These are phyloP conservation scores for Dendrolimus houi DNA, from an alignment of 2,888 invertebrate species.

Conservation along the genomic window DNA sequence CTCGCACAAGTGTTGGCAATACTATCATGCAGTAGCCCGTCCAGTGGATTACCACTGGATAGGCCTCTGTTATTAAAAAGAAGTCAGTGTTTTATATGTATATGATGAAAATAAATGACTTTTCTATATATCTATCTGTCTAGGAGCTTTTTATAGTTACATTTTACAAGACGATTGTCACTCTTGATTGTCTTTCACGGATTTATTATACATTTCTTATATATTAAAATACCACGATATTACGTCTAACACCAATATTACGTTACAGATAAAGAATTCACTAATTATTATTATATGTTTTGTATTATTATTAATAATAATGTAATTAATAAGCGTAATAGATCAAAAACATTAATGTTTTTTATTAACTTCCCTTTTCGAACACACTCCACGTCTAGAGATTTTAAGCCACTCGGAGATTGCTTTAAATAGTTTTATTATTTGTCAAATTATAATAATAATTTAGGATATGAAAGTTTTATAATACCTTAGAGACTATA, in stretches of 20 bases:
- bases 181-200: too few relatives aligned
- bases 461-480: not conserved
- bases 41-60: too few relatives aligned
- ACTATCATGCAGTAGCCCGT: too few relatives aligned
- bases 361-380: slow-evolving; percentile 18
- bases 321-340: slow-evolving; percentile 76
- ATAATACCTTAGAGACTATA: not conserved
- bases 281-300: slow-evolving; percentile 54
- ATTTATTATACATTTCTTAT: not conserved
- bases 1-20: too few relatives aligned
- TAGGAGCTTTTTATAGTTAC: too few relatives aligned
- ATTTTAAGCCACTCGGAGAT: slow-evolving; percentile 31
- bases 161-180: too few relatives aligned
- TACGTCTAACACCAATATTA: slow-evolving; percentile 65
- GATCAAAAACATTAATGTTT: slow-evolving; percentile 72
- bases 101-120: too few relatives aligned
- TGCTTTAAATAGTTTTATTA: slow-evolving; percentile 17
- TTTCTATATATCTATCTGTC: too few relatives aligned
- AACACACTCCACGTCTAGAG: slow-evolving; percentile 18
- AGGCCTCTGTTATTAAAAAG: too few relatives aligned
- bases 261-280: slow-evolving; percentile 60
- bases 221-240: slow-evolving; percentile 30
- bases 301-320: slow-evolving; percentile 39
- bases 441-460: not conserved
- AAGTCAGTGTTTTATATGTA: too few relatives aligned